phyloP scores from a whole-genome alignment of 2,113 vertebrate species.

The Tachuris rubrigastra region DNA sequence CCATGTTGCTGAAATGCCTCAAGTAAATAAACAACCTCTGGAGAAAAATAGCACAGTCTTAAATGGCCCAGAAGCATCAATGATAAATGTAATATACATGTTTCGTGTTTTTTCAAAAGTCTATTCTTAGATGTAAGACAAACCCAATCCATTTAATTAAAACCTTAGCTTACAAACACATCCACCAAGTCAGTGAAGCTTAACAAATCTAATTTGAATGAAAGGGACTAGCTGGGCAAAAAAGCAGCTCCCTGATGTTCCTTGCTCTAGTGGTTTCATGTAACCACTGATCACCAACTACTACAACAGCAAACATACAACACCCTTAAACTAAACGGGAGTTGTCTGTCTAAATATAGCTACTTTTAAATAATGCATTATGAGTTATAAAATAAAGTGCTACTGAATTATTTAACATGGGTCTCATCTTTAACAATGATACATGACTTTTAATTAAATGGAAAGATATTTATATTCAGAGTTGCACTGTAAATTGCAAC shows the following conservation, averaged over 20 bases:
- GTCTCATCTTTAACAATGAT: constrained; percentile 75
- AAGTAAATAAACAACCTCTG: not conserved
- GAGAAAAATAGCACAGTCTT: not conserved
- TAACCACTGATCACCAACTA: constrained; percentile 70
- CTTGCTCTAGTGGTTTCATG: constrained; percentile 60
- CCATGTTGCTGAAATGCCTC: not conserved
- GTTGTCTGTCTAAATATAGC: constrained; percentile 79
- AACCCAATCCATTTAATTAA: constrained; percentile 60
- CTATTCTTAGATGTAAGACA: constrained; percentile 57
- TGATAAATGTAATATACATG: constrained; percentile 29
- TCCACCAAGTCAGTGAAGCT: constrained; percentile 60
- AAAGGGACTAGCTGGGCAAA: constrained; percentile 50
- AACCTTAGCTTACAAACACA: constrained; percentile 59
- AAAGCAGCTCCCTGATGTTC: constrained; percentile 46
- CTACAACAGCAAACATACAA: constrained; percentile 66
- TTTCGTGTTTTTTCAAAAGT: constrained; percentile 10
- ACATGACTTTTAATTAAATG: constrained; percentile 65
- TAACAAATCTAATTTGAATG: constrained; percentile 62
- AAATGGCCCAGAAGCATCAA: not conserved
- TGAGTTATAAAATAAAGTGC: constrained; percentile 75
- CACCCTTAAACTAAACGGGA: constrained; percentile 62
- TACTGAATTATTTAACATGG: constrained; percentile 84
- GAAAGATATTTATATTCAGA: not conserved
- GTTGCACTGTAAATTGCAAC: not conserved
- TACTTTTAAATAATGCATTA: constrained; percentile 80